Evolutionary conservation across 2,888 invertebrate species (phyloP).

Genomic region (Aelia acuminata): DNA sequence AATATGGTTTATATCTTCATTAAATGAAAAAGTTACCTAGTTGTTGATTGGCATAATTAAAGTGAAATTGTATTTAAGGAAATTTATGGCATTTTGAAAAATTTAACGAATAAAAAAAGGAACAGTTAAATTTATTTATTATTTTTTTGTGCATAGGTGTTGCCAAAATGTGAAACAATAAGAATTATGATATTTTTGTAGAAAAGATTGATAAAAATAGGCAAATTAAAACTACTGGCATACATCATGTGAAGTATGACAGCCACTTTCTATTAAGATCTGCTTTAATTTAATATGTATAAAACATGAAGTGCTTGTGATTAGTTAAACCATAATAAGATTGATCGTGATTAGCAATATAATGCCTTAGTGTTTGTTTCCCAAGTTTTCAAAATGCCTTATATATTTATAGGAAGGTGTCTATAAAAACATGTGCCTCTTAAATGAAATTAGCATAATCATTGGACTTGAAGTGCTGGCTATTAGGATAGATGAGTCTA

Average conservation of each 20-base stretch:
- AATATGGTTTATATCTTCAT: neutral
- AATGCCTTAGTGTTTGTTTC: conserved; percentile 39
- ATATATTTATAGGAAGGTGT: conserved; percentile 32
- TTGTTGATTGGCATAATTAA: conserved; percentile 9
- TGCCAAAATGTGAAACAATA: conserved; percentile 8
- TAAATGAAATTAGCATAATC: conserved; percentile 50
- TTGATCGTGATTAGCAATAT: conserved; percentile 30
- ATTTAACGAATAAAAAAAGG: neutral
- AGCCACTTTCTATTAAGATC: neutral
- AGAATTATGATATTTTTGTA: conserved; percentile 33
- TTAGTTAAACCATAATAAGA: neutral
- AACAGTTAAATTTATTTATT: neutral
- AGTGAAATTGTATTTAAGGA: neutral
- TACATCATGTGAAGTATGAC: neutral
- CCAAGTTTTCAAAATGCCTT: conserved; percentile 39
- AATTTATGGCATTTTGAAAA: conserved; percentile 19
- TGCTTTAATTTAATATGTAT: conserved; percentile 22
- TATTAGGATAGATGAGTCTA: no score
- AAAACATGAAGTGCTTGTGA: conserved; percentile 5
- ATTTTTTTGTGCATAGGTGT: conserved; percentile 2
- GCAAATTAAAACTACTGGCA: neutral
- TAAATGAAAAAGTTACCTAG: neutral
- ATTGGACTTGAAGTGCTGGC: no score
- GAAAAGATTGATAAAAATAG: neutral
- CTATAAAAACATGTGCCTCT: conserved; percentile 35